A percentile compares a stretch with the other conserved stretches of the same genome.
phyloP scores from a whole-genome alignment of 2,797 vertebrate genomes.

The Synanceia verrucosa region DNA sequence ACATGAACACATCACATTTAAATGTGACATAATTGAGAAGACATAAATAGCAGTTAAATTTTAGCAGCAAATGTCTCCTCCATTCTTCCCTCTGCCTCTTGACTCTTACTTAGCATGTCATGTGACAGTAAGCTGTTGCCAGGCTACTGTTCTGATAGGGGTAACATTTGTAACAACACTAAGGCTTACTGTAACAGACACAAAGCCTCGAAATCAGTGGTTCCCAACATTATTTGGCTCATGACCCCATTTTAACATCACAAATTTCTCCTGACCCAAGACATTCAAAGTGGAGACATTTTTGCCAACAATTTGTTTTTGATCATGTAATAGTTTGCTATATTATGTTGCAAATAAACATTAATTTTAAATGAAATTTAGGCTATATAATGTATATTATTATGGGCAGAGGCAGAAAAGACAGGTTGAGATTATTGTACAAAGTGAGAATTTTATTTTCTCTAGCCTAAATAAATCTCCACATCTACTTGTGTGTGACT shows the following conservation, averaged over 20 bases:
- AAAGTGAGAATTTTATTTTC: too few relatives aligned
- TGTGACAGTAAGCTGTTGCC: conserved; percentile 11
- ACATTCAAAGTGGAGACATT: too few relatives aligned
- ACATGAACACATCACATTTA: conserved; percentile 13
- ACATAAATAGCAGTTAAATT: conserved; percentile 18
- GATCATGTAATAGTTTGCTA: too few relatives aligned
- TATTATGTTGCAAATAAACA: too few relatives aligned
- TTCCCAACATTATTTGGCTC: too few relatives aligned
- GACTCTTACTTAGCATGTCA: not conserved
- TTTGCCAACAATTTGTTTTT: too few relatives aligned
- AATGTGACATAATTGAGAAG: conserved; percentile 18
- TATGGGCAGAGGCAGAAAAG: too few relatives aligned
- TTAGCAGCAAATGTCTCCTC: conserved; percentile 6
- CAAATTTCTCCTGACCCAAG: too few relatives aligned
- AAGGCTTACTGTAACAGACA: conserved; percentile 8
- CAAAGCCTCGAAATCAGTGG: conserved; percentile 27
- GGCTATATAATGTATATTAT: too few relatives aligned
- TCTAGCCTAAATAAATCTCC: too few relatives aligned
- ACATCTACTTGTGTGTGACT: conserved; percentile 4
- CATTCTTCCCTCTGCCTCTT: conserved; percentile 13
- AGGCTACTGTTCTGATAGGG: conserved; percentile 13
- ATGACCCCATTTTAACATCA: conserved; percentile 38
- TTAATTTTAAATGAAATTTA: too few relatives aligned
- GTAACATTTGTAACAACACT: conserved; percentile 12
- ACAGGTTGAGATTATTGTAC: too few relatives aligned